Evolutionary conservation across 1,140 invertebrate genomes (phyloP).

Genomic region (Asbolus verrucosus): DNA sequence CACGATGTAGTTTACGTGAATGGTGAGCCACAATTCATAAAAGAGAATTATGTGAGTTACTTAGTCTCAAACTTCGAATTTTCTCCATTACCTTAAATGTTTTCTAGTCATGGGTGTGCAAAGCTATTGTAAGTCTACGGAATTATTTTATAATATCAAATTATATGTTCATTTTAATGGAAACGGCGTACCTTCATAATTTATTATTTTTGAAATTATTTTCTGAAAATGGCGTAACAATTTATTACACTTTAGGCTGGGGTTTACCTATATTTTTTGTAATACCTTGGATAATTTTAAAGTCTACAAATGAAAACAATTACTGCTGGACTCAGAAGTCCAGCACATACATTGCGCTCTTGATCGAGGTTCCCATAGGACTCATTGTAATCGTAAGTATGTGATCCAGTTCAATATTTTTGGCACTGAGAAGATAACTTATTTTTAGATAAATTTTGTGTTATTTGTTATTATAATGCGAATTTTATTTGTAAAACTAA

Average conservation of each 20-base stretch:
- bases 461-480: constrained; percentile 82
- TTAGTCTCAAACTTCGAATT: no score
- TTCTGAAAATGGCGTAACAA: constrained; percentile 76
- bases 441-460: constrained; percentile 78
- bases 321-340: constrained; percentile 77
- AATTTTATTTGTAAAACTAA: constrained; percentile 80
- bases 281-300: constrained; percentile 71
- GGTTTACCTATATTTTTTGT: constrained; percentile 73
- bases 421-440: constrained; percentile 15
- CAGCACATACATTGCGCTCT: constrained; percentile 69
- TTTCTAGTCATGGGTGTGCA: constrained; percentile 82
- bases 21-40: constrained; percentile 57
- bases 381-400: constrained; percentile 75
- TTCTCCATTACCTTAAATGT: no score
- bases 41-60: constrained; percentile 71
- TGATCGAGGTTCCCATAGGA: constrained; percentile 76
- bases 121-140: constrained; percentile 74
- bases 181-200: constrained; percentile 85
- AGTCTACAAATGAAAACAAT: constrained; percentile 69
- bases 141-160: constrained; percentile 83
- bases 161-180: constrained; percentile 86
- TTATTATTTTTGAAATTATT: constrained; percentile 81
- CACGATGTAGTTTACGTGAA: constrained; percentile 55
- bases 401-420: constrained; percentile 66
- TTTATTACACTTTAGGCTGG: constrained; percentile 81